Base-by-base conservation (phyloP, 2,888 invertebrate genomes). In the Ophraella communa region DNA sequence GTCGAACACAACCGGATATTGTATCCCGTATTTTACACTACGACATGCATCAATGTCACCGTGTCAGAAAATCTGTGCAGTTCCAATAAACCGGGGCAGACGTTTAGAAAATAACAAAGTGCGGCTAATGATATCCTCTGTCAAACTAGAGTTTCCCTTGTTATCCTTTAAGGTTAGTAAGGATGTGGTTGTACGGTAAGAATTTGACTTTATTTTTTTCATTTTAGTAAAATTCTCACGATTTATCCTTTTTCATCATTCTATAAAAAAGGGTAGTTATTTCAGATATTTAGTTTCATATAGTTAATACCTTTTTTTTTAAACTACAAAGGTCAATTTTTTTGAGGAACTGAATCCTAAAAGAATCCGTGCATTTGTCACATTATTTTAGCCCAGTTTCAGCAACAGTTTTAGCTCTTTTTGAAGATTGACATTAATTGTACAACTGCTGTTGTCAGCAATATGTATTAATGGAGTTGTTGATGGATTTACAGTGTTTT, bases 1-100 rank as follows among this genome's bases (percentile, higher is more conserved):
- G 49, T 14, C 27, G 23, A 23, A 49, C 23, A 63, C 52, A 57
- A 52, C 56, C 57, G 63, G 63, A 63, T 57, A 63, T 63, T 63
- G 63, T 49, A 45, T 63, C 49, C 57, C 53, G 62, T 62, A 55
- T 62, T 62, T 62, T 47, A 62, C 58, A 59, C 62, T 51, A 18
- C 47, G 54, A 49, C 49, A 62, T 62, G 54, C 62, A 62, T 62
- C 62, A 62, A 62, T 53, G 39, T 62, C 47, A 35, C 35, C 51
- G 51, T 51, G 58, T 59, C 33, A 51, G 51, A 59, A 59, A 59
- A 59, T 59, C 58, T 51, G 58, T 51, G 49, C 49, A 51, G 49
- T 51, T 24, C 49, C 49, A 51, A 51, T 51, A 51, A 51, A 17
- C 49, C 49, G 49, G 49, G 49, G 23, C 49, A 51, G 49, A 51